Conservation (phyloP, 1,140 invertebrate species). For the Diploscapter pachys region DNA sequence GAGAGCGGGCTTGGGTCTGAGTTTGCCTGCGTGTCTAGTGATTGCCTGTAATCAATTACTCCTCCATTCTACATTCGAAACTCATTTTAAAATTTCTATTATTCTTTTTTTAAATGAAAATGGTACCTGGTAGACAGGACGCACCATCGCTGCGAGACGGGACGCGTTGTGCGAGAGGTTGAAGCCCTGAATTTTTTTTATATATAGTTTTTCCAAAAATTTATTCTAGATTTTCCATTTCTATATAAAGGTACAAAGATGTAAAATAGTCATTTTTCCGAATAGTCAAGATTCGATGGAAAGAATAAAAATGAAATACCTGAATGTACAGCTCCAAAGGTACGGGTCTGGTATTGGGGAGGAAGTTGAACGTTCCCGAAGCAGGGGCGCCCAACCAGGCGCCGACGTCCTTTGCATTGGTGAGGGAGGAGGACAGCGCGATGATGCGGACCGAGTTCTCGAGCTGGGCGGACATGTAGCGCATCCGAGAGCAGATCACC, state of each 20-base stretch:
- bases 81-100: too few relatives aligned
- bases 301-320: slow-evolving; percentile 18
- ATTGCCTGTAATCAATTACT: neutral
- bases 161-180: slow-evolving; percentile 96
- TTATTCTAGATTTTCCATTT: too few relatives aligned
- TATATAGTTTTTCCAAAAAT: too few relatives aligned
- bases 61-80: too few relatives aligned
- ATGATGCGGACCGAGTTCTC: slow-evolving; percentile 86
- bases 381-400: slow-evolving; percentile 93
- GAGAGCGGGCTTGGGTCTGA: slow-evolving; percentile 80
- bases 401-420: slow-evolving; percentile 88
- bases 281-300: too few relatives aligned
- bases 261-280: too few relatives aligned
- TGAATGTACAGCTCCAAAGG: slow-evolving; percentile 91
- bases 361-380: slow-evolving; percentile 93
- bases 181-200: slow-evolving; percentile 73
- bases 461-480: slow-evolving; percentile 94
- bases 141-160: slow-evolving; percentile 90
- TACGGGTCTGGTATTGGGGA: slow-evolving; percentile 90
- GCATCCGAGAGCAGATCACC: slow-evolving; percentile 91
- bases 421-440: slow-evolving; percentile 86
- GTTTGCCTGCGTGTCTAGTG: slow-evolving; percentile 69
- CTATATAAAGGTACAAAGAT: too few relatives aligned
- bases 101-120: slow-evolving; percentile 63
- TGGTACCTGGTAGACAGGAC: slow-evolving; percentile 87